Base-by-base conservation (phyloP, 2,888 invertebrate species). In the Synergus laeviventris region DNA sequence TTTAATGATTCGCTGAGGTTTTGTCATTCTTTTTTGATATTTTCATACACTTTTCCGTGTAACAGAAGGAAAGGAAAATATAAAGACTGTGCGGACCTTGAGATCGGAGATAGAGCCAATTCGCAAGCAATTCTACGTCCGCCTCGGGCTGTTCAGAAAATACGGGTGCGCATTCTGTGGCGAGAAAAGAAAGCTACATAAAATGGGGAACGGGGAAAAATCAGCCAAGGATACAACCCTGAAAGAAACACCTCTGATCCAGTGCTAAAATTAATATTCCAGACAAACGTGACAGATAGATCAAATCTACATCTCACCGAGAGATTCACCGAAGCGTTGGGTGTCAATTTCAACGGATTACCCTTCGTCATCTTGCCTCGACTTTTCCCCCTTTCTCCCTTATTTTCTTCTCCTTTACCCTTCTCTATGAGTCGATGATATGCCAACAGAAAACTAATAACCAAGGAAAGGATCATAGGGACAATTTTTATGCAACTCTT, bases 241-340 rank as follows among this genome's bases (percentile, higher is more conserved):
- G 84, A 84, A 87, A 86, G 86, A 86, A 88, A 87, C 86, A 86
- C 83, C 80, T 79, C 80, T 79, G 74, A 73, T 74, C 31, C 39
- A 38, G 36, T 73, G 56, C 39, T 80, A 82, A 87, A 89, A 90
- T 90, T 90, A 90, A 90, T 90, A 90, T 90, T 89, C 88, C 87
- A 86, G 88, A 87, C 89, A 87, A 88, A 88, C 86, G 85, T 91
- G 91, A 91, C 91, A 89, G 90, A 90, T 87, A 88, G 87, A 90
- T 90, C 88, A 88, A 90, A 90, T 90, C 87, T 90, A 89, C 89
- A 88, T 89, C 86, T 87, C 87, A 84, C 85, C 84, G 85, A 84
- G 85, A 79, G 77, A 31, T 31, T 74, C 70, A 77, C 75, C 74
- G 70, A 76, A 66, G 74, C 79, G 81, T 79, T 75, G 77, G 85